Evolutionary conservation across 1,140 invertebrate genomes (phyloP).

Genomic region (Saxidomus purpurata): DNA sequence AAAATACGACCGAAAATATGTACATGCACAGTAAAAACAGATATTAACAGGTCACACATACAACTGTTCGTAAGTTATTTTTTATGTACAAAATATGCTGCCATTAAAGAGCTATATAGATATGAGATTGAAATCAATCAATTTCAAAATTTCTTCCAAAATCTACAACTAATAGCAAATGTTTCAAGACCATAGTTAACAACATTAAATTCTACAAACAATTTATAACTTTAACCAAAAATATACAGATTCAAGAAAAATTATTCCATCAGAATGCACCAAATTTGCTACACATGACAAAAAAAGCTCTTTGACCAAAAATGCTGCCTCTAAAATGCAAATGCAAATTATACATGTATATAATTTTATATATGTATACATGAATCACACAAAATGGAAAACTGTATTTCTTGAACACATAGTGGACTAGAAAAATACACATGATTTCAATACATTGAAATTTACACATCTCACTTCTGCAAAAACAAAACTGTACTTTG

Average conservation of each 20-base stretch:
- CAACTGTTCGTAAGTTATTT: constrained; percentile 31
- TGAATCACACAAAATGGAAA: constrained; percentile 29
- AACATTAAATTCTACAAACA: constrained; percentile 34
- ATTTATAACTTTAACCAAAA: neutral
- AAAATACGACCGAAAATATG: neutral
- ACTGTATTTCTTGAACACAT: constrained; percentile 15
- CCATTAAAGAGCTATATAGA: constrained; percentile 43
- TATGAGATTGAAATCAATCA: neutral
- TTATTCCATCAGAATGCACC: constrained; percentile 1
- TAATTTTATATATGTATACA: neutral
- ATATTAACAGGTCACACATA: constrained; percentile 4
- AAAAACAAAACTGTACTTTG: neutral
- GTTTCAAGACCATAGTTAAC: neutral
- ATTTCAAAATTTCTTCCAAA: neutral
- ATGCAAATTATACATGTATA: constrained; percentile 24
- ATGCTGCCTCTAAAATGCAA: constrained; percentile 30
- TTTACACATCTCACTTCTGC: too few species aligned
- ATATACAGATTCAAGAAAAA: neutral
- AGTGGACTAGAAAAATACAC: constrained; percentile 37
- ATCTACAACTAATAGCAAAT: constrained; percentile 22
- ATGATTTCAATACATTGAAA: neutral
- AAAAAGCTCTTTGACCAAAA: neutral
- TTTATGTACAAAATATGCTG: constrained; percentile 35
- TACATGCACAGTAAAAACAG: neutral
- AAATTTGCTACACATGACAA: neutral